A percentile compares a stretch with the other conserved stretches of the same genome.
These are phyloP conservation scores for Eupleurogrammus muticus DNA, from an alignment of 2,797 vertebrate species.

Conservation along the genomic window DNA sequence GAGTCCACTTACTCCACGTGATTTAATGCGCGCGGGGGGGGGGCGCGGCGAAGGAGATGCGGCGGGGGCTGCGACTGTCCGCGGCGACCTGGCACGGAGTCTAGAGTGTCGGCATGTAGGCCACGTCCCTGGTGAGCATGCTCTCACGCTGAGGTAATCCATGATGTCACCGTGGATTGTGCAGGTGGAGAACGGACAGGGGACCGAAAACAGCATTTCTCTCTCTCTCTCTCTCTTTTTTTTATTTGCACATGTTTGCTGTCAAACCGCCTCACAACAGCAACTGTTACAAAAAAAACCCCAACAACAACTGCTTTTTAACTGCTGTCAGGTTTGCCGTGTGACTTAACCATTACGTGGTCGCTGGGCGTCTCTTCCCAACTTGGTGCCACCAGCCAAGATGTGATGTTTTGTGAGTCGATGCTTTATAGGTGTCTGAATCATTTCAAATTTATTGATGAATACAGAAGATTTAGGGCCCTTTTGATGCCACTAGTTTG, in stretches of 20 bases:
- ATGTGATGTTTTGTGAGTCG: constrained; percentile 82
- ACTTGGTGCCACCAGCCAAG: constrained; percentile 36
- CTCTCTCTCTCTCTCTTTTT: constrained; percentile 8
- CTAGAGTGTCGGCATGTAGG: constrained; percentile 74
- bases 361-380: constrained; percentile 70
- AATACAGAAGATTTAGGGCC: constrained; percentile 22
- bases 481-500: no score
- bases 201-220: constrained; percentile 46
- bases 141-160: constrained; percentile 78
- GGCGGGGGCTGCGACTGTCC: constrained; percentile 51
- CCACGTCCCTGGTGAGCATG: constrained; percentile 77
- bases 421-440: constrained; percentile 60
- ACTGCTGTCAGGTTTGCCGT: constrained; percentile 49
- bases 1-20: constrained; percentile 50
- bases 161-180: constrained; percentile 75
- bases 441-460: constrained; percentile 46
- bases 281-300: not conserved
- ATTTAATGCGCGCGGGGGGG: no score
- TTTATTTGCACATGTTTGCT: constrained; percentile 63
- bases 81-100: constrained; percentile 43
- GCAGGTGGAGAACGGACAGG: constrained; percentile 78
- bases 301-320: not conserved
- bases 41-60: constrained; percentile 51
- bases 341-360: constrained; percentile 47
- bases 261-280: constrained; percentile 45